These are phyloP conservation scores for Drosophila triauraria DNA, from an alignment of 1,140 invertebrate genomes.

Conservation along the genomic window DNA sequence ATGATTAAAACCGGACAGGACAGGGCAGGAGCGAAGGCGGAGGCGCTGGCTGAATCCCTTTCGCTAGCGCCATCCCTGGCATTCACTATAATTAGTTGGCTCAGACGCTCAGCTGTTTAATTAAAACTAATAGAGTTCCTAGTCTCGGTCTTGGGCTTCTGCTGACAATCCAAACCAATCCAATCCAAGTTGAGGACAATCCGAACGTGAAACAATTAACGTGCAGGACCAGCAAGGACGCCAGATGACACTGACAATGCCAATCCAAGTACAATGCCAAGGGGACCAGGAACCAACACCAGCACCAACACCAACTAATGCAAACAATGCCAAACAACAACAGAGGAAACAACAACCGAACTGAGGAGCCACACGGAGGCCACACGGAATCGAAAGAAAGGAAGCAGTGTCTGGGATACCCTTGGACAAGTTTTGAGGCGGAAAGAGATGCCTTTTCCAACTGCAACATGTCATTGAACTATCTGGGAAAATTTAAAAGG, in stretches of 20 bases:
- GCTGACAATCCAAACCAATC: slow-evolving; percentile 20
- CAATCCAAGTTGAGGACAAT: slow-evolving; percentile 39
- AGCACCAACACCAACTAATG: slow-evolving; percentile 40
- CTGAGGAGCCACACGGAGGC: slow-evolving; percentile 12
- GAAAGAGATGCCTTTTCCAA: background rate
- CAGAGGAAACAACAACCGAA: slow-evolving; percentile 25
- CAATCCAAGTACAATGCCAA: slow-evolving; percentile 59
- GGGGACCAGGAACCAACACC: slow-evolving; percentile 31
- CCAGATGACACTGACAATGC: slow-evolving; percentile 42
- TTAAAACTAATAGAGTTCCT: slow-evolving; percentile 79
- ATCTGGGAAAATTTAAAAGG: too few species aligned
- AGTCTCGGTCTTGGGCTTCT: background rate
- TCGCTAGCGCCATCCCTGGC: slow-evolving; percentile 18
- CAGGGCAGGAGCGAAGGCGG: background rate
- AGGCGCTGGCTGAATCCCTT: slow-evolving; percentile 21
- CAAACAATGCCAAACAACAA: slow-evolving; percentile 55
- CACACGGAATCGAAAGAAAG: slow-evolving; percentile 15
- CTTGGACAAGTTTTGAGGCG: slow-evolving; percentile 10
- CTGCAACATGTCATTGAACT: background rate
- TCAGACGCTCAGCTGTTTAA: slow-evolving; percentile 75
- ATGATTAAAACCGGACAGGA: slow-evolving; percentile 64
- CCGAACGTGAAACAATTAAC: slow-evolving; percentile 80
- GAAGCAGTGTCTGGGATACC: slow-evolving; percentile 19
- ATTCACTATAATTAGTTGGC: slow-evolving; percentile 75
- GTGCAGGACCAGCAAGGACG: slow-evolving; percentile 41